Conservation (phyloP, 2,888 invertebrate species). For the Cepaea hortensis region DNA sequence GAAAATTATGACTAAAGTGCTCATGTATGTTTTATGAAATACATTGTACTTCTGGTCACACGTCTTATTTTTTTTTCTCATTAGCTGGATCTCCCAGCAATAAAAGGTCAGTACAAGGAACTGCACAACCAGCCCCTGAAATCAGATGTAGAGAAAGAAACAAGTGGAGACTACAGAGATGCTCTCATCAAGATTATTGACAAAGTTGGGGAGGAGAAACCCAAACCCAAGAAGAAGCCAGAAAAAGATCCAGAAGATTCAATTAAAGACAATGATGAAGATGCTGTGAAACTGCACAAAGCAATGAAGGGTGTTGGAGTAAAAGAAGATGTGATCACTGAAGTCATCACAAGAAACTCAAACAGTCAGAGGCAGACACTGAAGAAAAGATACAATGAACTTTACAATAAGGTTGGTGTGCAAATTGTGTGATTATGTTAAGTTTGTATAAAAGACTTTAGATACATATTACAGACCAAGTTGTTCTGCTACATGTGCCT, state of each 20-base stretch:
- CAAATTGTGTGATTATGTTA: too few species aligned
- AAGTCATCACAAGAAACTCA: slow-evolving; percentile 63
- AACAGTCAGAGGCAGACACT: slow-evolving; percentile 70
- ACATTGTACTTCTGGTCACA: too few species aligned
- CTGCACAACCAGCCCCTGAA: slow-evolving; percentile 71
- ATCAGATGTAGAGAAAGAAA: slow-evolving; percentile 72
- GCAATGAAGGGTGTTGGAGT: slow-evolving; percentile 67
- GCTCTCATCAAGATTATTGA: slow-evolving; percentile 70
- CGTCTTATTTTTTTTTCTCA: slow-evolving; percentile 41
- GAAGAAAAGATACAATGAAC: slow-evolving; percentile 54
- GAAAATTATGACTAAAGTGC: too few species aligned
- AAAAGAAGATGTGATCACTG: slow-evolving; percentile 65
- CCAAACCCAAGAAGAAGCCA: not conserved
- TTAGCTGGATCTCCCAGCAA: slow-evolving; percentile 76
- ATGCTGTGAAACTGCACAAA: slow-evolving; percentile 64
- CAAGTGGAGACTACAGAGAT: slow-evolving; percentile 74
- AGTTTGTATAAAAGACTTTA: too few species aligned
- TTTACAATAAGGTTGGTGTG: slow-evolving; percentile 29
- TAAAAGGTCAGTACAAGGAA: slow-evolving; percentile 73
- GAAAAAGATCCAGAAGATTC: not conserved
- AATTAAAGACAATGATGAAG: slow-evolving; percentile 55
- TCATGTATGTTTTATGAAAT: too few species aligned
- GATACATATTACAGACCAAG: too few species aligned
- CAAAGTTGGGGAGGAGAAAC: slow-evolving; percentile 51
- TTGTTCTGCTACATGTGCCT: too few species aligned